Evolutionary conservation across 1,140 invertebrate species (phyloP).

Genomic region (Cydia splendana): DNA sequence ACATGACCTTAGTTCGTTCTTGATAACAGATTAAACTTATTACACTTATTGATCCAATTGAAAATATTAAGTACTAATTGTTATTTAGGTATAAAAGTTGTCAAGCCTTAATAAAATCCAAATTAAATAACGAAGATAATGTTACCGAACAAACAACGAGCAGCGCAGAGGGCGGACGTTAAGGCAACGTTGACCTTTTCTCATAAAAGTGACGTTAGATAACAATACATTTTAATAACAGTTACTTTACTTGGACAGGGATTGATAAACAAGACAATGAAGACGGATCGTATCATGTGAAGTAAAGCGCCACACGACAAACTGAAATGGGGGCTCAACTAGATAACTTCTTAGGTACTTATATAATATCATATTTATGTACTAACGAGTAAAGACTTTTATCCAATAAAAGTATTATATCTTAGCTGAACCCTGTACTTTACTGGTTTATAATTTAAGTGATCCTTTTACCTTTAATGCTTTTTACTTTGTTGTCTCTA

Average conservation of each 20-base stretch:
- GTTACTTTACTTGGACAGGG: conserved; percentile 15
- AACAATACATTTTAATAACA: conserved; percentile 15
- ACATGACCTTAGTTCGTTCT: no score
- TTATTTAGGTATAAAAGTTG: not conserved
- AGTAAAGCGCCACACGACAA: not conserved
- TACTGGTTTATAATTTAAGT: no score
- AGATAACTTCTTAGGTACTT: not conserved
- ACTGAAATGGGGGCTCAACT: not conserved
- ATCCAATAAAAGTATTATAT: no score
- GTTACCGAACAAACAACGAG: not conserved
- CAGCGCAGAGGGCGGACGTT: not conserved
- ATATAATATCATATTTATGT: not conserved
- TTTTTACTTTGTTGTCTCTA: no score
- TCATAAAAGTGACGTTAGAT: conserved; percentile 12
- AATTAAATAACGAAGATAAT: not conserved
- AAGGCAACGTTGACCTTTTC: not conserved
- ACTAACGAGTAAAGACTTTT: not conserved
- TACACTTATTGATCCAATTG: no score
- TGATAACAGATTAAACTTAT: no score
- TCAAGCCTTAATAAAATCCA: not conserved
- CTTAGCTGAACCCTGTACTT: no score
- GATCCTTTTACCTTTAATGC: no score
- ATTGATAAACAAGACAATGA: conserved; percentile 21
- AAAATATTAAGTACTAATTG: not conserved
- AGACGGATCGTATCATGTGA: conserved; percentile 4